A percentile compares a stretch with the other conserved stretches of the same genome.
phyloP scores from a whole-genome alignment of 2,888 invertebrate genomes.

The Helleia helle region DNA sequence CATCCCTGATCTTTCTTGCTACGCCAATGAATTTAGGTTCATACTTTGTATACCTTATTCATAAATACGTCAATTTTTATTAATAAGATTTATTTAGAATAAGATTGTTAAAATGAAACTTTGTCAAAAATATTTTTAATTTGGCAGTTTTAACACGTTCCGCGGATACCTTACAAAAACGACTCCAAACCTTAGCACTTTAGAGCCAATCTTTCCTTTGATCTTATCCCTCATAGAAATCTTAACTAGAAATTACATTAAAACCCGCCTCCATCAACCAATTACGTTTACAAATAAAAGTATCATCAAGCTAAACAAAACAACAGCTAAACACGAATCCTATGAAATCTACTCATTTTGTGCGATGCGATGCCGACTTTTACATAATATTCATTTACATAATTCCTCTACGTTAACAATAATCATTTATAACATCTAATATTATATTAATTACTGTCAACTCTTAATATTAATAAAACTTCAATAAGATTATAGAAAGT shows the following conservation, averaged over 20 bases:
- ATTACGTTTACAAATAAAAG: constrained; percentile 5
- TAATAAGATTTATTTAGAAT: no score
- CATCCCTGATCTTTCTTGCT: no score
- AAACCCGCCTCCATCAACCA: neutral
- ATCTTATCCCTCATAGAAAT: neutral
- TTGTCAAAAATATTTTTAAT: constrained; percentile 11
- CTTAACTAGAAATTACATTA: neutral
- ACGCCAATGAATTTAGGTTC: no score
- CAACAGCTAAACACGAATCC: constrained; percentile 6
- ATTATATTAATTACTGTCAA: constrained; percentile 46
- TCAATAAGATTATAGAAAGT: constrained; percentile 32
- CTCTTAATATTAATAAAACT: constrained; percentile 38
- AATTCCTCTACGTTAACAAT: constrained; percentile 51
- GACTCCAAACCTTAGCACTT: constrained; percentile 3
- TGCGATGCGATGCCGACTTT: constrained; percentile 61
- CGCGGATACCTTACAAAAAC: no score
- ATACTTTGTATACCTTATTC: no score
- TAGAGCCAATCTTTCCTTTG: neutral
- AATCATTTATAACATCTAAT: constrained; percentile 38
- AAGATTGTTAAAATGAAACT: neutral
- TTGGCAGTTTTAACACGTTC: constrained; percentile 18
- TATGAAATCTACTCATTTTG: constrained; percentile 48
- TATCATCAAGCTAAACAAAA: neutral
- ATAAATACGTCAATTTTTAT: neutral
- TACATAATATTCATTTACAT: constrained; percentile 26